A percentile compares a stretch with the other conserved stretches of the same genome.
phyloP scores from a whole-genome alignment of 2,888 invertebrate genomes.

The Tetragonula carbonaria region DNA sequence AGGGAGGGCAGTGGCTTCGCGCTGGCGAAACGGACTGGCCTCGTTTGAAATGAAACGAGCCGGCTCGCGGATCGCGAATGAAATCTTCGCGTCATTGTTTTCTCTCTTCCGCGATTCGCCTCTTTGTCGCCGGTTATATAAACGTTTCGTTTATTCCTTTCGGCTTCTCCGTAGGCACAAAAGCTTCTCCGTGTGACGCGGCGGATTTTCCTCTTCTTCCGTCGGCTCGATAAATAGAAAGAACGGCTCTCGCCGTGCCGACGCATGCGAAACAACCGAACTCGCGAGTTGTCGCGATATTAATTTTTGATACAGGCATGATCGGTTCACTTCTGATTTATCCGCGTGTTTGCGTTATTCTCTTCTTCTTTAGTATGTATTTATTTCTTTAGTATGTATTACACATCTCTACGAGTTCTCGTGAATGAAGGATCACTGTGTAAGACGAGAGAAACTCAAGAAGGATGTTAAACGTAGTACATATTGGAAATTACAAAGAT shows the following conservation, averaged over 20 bases:
- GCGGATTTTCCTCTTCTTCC: conserved; percentile 13
- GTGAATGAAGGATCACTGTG: neutral
- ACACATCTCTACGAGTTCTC: neutral
- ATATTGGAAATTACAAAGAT: neutral
- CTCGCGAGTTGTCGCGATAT: neutral
- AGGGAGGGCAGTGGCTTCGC: conserved; percentile 9
- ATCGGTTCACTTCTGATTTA: neutral
- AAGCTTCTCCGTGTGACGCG: conserved; percentile 11
- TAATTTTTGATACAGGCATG: neutral
- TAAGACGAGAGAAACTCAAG: neutral
- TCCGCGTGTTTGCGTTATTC: neutral
- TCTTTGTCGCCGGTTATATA: conserved; percentile 31
- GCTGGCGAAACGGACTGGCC: conserved; percentile 14
- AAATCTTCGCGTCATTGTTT: conserved; percentile 55
- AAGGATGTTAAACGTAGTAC: neutral
- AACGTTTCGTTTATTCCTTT: conserved; percentile 34
- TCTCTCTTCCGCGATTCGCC: conserved; percentile 36
- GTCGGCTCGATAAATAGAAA: conserved; percentile 23
- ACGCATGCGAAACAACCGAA: neutral
- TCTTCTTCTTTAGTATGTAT: neutral
- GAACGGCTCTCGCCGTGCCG: neutral
- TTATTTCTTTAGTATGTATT: neutral
- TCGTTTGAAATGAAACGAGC: conserved; percentile 41
- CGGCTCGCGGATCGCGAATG: conserved; percentile 41
- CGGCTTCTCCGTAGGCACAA: conserved; percentile 33